phyloP scores from a whole-genome alignment of 2,113 vertebrate genomes.

The human region DNA sequence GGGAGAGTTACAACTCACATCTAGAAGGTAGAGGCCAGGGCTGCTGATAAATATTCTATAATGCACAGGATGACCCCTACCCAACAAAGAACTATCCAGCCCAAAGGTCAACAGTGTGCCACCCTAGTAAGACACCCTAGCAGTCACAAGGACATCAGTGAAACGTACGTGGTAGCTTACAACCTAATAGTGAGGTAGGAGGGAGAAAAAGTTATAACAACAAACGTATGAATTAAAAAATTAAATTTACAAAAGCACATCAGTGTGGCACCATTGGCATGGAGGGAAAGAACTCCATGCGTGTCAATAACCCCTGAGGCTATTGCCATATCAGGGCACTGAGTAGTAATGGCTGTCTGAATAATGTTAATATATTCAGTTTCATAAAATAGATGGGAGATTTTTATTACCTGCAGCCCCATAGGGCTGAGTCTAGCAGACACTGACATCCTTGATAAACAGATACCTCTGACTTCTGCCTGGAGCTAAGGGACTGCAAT shows the following conservation, averaged over 20 bases:
- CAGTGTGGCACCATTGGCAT: neutral
- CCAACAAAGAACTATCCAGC: neutral
- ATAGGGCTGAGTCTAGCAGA: neutral
- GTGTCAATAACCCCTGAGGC: neutral
- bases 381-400: conserved; percentile 41
- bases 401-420: conserved; percentile 20
- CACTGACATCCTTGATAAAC: neutral
- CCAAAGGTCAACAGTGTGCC: neutral
- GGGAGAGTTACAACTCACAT: neutral
- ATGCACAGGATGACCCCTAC: neutral
- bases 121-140: neutral
- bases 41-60: neutral
- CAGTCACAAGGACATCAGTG: neutral
- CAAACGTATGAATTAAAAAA: neutral
- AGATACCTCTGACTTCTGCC: neutral
- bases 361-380: conserved; percentile 43
- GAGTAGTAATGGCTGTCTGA: neutral
- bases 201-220: neutral
- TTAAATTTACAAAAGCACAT: conserved; percentile 20
- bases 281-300: neutral
- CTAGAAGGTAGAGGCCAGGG: neutral
- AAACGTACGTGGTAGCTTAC: neutral
- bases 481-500: neutral
- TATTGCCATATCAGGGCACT: neutral
- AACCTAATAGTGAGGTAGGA: neutral